These are phyloP conservation scores for Scomberomorus guttatus DNA, from an alignment of 2,797 vertebrate genomes.

Conservation along the genomic window DNA sequence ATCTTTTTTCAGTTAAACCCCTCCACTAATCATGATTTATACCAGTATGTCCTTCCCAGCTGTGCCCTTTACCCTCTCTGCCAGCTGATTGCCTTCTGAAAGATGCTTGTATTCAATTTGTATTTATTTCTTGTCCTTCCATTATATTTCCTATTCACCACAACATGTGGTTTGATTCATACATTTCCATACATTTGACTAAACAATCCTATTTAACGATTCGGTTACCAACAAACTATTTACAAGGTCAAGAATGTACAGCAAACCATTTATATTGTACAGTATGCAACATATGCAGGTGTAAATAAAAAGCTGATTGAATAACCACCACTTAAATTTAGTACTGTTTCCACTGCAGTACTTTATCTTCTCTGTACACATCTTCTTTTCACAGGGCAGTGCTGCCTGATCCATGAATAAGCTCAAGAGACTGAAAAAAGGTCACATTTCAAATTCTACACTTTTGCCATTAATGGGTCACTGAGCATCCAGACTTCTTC, in stretches of 20 bases:
- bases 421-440: no score
- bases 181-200: background rate
- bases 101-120: slow-evolving; percentile 33
- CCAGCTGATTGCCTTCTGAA: slow-evolving; percentile 20
- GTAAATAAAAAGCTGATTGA: background rate
- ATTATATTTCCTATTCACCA: background rate
- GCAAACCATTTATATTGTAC: background rate
- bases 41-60: background rate
- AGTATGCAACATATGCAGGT: background rate
- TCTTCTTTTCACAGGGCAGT: no score
- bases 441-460: background rate
- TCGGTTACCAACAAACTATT: background rate
- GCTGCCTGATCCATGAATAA: no score
- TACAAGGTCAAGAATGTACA: no score
- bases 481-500: background rate
- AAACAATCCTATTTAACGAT: background rate
- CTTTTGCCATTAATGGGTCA: background rate
- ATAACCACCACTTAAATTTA: background rate
- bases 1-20: slow-evolving; percentile 28
- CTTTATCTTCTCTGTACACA: background rate
- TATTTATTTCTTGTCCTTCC: slow-evolving; percentile 6
- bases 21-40: slow-evolving; percentile 14
- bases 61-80: slow-evolving; percentile 8
- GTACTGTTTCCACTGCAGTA: background rate
- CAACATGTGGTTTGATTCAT: background rate